phyloP scores from a whole-genome alignment of 2,888 invertebrate species.

The Caenorhabditis sinica region DNA sequence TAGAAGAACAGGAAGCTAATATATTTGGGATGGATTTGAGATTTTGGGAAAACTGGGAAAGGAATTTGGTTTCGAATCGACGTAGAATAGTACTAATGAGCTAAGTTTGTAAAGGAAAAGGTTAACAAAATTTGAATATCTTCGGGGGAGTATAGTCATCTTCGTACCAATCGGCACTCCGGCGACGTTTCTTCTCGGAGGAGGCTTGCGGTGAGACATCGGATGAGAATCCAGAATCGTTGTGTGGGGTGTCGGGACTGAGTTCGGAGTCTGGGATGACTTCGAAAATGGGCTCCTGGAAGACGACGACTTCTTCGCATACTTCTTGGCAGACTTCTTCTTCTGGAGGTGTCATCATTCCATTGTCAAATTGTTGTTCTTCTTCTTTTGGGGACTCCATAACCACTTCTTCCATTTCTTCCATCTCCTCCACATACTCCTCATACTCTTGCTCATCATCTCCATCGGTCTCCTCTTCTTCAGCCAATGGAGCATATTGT shows the following conservation, averaged over 20 bases:
- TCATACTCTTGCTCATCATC: constrained; percentile 35
- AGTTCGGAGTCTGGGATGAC: constrained; percentile 33
- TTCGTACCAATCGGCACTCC: constrained; percentile 30
- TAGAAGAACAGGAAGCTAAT: constrained; percentile 24
- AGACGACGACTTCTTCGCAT: background rate
- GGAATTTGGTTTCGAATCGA: constrained; percentile 58
- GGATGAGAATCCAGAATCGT: constrained; percentile 73
- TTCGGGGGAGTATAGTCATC: constrained; percentile 62
- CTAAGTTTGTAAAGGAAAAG: constrained; percentile 25
- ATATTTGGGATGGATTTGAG: constrained; percentile 28
- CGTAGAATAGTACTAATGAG: constrained; percentile 36
- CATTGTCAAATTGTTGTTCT: background rate
- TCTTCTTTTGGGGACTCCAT: background rate
- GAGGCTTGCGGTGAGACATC: constrained; percentile 63
- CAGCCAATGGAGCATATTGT: background rate
- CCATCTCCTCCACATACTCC: no score
- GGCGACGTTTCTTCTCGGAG: constrained; percentile 56
- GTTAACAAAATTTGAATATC: constrained; percentile 30
- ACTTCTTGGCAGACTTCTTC: background rate
- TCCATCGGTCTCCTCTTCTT: constrained; percentile 19
- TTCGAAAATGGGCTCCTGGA: background rate
- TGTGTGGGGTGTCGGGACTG: constrained; percentile 62
- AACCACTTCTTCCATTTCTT: background rate
- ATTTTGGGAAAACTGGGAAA: constrained; percentile 18
- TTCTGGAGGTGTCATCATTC: background rate